phyloP scores from a whole-genome alignment of 2,113 vertebrate genomes.

The Pycnonotus jocosus region DNA sequence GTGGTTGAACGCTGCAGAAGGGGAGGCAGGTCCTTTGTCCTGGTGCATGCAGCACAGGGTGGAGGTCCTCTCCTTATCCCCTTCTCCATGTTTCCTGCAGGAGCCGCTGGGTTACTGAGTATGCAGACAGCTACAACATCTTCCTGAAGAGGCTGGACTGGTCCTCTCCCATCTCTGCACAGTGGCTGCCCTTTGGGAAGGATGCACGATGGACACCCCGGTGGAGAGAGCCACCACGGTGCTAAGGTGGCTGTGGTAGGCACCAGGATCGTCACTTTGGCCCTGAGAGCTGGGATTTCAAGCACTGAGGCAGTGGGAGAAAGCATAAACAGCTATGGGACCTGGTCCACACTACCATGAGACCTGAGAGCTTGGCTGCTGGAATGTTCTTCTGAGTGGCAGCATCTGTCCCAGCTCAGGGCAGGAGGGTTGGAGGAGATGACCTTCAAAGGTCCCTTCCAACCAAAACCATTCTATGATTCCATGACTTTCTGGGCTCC shows the following conservation, averaged over 20 bases:
- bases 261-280: background rate
- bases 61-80: background rate
- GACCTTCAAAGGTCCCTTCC: background rate
- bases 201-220: background rate
- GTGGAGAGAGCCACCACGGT: background rate
- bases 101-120: constrained; percentile 19
- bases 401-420: background rate
- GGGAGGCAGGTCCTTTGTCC: background rate
- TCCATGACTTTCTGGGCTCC: background rate
- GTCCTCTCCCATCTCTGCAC: background rate
- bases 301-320: background rate
- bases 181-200: background rate
- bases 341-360: accelerated
- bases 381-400: background rate
- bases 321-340: accelerated
- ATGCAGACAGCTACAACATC: constrained; percentile 35
- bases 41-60: background rate
- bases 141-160: background rate
- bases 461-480: background rate
- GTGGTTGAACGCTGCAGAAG: accelerated
- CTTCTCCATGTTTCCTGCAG: background rate
- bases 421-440: background rate
- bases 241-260: background rate
- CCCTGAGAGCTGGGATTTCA: background rate
- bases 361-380: background rate